These are phyloP conservation scores for Mimachlamys varia DNA, from an alignment of 2,888 invertebrate genomes.

Conservation along the genomic window DNA sequence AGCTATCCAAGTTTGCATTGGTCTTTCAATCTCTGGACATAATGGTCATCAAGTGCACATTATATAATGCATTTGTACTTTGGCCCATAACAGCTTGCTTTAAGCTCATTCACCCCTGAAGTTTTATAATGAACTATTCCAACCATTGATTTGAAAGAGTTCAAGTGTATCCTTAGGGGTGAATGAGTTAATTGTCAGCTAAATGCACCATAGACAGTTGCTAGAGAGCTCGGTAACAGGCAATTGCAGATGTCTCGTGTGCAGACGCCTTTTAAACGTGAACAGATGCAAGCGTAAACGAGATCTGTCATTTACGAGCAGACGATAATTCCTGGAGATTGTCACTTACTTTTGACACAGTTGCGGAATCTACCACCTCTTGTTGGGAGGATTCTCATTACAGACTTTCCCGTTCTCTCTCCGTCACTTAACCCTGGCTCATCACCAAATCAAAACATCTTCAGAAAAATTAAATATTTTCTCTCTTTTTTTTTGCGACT, in stretches of 20 bases:
- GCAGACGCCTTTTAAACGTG: neutral
- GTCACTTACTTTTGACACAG: constrained; percentile 1
- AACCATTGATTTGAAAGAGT: no score
- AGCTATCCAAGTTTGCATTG: no score
- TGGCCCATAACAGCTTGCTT: neutral
- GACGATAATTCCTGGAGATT: constrained; percentile 14
- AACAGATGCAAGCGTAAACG: neutral
- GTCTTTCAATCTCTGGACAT: no score
- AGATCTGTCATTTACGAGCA: constrained; percentile 22
- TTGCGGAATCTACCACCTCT: neutral
- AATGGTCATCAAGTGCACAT: neutral
- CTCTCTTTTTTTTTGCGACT: no score
- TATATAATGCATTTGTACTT: neutral
- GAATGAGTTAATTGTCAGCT: constrained; percentile 23
- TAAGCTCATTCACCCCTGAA: no score
- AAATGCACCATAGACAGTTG: neutral
- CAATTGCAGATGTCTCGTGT: neutral
- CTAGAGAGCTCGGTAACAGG: neutral
- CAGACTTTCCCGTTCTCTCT: neutral
- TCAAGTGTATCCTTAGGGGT: no score
- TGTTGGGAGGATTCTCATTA: neutral
- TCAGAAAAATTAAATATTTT: no score
- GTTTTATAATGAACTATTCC: no score
- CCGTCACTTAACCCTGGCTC: neutral
- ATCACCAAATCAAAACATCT: neutral